Evolutionary conservation across 2,797 vertebrate genomes (phyloP).

Genomic region (Malacoraja senta): DNA sequence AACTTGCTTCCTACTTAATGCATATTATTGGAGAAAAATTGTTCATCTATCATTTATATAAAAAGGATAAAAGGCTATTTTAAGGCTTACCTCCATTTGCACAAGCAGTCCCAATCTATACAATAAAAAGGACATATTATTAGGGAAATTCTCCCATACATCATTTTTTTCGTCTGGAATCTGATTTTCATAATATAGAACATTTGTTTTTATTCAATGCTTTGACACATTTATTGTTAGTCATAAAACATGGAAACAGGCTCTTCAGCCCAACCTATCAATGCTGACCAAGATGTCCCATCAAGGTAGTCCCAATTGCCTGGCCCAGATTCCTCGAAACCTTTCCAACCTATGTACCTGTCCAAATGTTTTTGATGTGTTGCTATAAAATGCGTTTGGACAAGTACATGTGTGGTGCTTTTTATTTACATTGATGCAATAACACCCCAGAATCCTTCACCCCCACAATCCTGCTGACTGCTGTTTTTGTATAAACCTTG

Average conservation of each 20-base stretch:
- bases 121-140: background rate
- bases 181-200: background rate
- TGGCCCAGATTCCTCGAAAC: too few relatives aligned
- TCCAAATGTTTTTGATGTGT: too few relatives aligned
- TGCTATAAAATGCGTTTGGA: too few relatives aligned
- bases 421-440: background rate
- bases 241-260: too few relatives aligned
- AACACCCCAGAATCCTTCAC: background rate
- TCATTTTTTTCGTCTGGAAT: background rate
- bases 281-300: too few relatives aligned
- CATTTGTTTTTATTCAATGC: background rate
- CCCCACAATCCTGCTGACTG: background rate
- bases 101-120: background rate
- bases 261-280: too few relatives aligned
- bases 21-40: background rate
- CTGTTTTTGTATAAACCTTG: background rate
- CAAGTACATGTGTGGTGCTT: background rate
- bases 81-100: background rate
- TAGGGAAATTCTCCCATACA: background rate
- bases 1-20: background rate
- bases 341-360: too few relatives aligned
- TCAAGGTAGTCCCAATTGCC: too few relatives aligned
- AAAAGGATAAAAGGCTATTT: background rate
- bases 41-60: background rate
- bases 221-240: background rate